These are phyloP conservation scores for Cinara cedri DNA, from an alignment of 2,888 invertebrate species.

Conservation along the genomic window DNA sequence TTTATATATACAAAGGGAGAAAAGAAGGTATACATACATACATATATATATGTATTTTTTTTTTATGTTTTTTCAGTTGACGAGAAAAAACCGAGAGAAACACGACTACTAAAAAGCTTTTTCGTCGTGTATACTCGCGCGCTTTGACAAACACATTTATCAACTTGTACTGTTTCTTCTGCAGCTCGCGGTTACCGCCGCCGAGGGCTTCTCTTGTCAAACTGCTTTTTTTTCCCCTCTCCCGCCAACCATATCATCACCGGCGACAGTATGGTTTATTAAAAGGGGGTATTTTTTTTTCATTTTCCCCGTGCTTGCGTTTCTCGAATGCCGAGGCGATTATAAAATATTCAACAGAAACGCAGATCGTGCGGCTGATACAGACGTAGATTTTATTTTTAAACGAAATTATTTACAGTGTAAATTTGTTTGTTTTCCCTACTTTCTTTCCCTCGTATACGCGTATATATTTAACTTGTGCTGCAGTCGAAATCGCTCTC, in stretches of 20 bases:
- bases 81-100: constrained; percentile 15
- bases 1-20: neutral
- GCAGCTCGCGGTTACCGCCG: neutral
- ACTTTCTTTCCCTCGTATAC: neutral
- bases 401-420: neutral
- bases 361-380: neutral
- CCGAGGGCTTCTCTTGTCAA: neutral
- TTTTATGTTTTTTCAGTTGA: neutral
- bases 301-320: neutral
- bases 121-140: no score
- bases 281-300: neutral
- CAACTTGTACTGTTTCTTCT: constrained; percentile 37
- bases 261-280: no score
- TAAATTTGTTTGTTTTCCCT: constrained; percentile 43
- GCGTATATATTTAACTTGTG: constrained; percentile 14
- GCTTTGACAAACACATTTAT: constrained; percentile 37
- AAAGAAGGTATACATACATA: neutral
- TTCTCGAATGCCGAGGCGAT: neutral
- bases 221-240: neutral
- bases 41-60: neutral
- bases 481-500: neutral
- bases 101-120: constrained; percentile 21
- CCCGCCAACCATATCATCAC: no score
- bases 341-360: constrained; percentile 40
- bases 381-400: neutral